Conservation (phyloP, 2,888 invertebrate genomes). For the Xestia c-nigrum region DNA sequence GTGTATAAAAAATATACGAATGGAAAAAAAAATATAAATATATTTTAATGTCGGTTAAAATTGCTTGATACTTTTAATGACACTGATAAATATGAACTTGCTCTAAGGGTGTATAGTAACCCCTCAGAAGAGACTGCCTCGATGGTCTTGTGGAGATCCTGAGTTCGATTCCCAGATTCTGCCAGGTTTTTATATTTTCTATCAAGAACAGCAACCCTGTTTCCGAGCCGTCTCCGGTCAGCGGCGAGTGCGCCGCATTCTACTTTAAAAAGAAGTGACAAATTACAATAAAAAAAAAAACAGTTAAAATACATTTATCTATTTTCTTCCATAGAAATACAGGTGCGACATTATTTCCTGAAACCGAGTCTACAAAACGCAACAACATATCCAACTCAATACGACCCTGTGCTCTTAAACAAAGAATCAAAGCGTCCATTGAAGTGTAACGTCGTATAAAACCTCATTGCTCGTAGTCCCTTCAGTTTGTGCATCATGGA, state of each 20-base stretch:
- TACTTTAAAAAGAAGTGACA: neutral
- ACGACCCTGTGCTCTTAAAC: constrained; percentile 70
- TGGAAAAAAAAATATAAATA: too few relatives aligned
- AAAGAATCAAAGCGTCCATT: constrained; percentile 73
- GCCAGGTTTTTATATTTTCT: neutral
- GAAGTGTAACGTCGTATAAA: constrained; percentile 79
- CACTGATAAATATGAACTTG: neutral
- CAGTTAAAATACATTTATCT: too few relatives aligned
- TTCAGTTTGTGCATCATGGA: constrained; percentile 72
- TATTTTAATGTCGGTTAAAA: too few relatives aligned
- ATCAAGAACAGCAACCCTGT: neutral
- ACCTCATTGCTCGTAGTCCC: constrained; percentile 36
- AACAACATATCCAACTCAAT: constrained; percentile 51
- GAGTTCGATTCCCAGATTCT: neutral
- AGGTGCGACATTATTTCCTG: neutral
- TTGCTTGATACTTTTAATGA: neutral
- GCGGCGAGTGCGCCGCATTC: too few relatives aligned
- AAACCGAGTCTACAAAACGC: neutral
- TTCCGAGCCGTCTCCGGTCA: neutral
- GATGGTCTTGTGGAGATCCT: neutral
- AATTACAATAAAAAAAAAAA: too few relatives aligned
- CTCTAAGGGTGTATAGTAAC: neutral
- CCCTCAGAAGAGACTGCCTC: neutral
- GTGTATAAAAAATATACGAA: too few relatives aligned
- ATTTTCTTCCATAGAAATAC: neutral